Base-by-base conservation (phyloP, 1,140 invertebrate genomes). In the Pseudomyrmex concolor region DNA sequence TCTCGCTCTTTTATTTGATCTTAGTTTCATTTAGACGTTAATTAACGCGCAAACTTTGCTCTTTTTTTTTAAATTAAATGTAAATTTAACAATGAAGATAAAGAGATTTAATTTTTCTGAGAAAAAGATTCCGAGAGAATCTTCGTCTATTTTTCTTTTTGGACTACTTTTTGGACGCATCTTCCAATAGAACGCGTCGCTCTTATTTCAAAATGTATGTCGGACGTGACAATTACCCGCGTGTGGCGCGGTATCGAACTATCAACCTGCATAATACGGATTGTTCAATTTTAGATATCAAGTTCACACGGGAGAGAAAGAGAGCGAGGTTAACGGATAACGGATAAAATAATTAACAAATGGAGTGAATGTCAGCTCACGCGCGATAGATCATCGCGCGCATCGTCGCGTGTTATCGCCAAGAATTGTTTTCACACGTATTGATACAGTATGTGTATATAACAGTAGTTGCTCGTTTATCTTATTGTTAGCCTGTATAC, bases 231-330 rank as follows among this genome's bases (percentile, higher is more conserved):
- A 19, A 67, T 70, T 50, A 51, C 5, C 34, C 34, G 34, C 34
- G 25, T 25, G 9, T 10, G 9, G 22, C 8, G 10, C 22, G 57
- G 57, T 51, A 84, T 45, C 19, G 45, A 19, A 78, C 50, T 57
- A 43, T 34, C 66, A 60, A 45, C 43, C 45, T 63, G 54, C 60
- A 67, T 51, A 50, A 67, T 51, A 50, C 63, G 15, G n/a, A 25
- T 48, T 19, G 67, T 80, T 85, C 81, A 86, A 86, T 80, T 86
- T 86, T 86, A 86, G 73, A 86, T 50, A 70, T 57, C 57, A 45
- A 70, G 48, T 70, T 25, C 54, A 34, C 25, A n/a, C 13, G 57
- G 57, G 25, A 55, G n/a, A 43, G 17, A 83, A 43, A 48, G 60
- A 83, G 51, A 34, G 3, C 10, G 22, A 13, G 15, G 25, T 5